Evolutionary conservation across 2,888 invertebrate species (phyloP).

Genomic region (Clostera curtula): DNA sequence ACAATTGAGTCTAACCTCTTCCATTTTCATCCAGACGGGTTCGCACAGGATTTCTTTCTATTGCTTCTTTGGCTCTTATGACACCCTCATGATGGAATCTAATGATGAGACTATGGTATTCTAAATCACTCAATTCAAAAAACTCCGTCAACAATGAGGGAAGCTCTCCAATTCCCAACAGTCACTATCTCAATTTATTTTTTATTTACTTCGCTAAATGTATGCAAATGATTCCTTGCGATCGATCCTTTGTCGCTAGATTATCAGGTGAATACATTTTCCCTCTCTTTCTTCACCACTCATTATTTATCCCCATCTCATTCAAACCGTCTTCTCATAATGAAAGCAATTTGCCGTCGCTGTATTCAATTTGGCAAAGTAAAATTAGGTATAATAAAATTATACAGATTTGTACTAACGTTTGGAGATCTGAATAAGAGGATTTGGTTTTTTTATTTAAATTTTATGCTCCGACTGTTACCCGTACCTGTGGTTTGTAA

Average conservation of each 20-base stretch:
- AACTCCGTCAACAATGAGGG: conserved; percentile 23
- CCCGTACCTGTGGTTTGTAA: conserved; percentile 41
- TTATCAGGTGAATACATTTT: conserved; percentile 29
- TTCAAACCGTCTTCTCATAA: conserved; percentile 21
- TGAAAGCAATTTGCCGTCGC: conserved; percentile 38
- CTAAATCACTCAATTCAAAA: no score
- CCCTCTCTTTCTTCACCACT: conserved; percentile 1
- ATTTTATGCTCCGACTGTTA: conserved; percentile 27
- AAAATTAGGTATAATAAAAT: conserved; percentile 58
- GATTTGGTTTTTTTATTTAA: conserved; percentile 40
- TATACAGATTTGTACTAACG: conserved; percentile 55
- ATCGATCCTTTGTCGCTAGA: conserved; percentile 45
- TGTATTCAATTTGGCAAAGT: conserved; percentile 45
- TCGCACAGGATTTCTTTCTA: no score
- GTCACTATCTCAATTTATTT: conserved; percentile 31
- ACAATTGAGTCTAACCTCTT: no score
- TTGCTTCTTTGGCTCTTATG: no score
- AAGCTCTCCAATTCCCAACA: conserved; percentile 16
- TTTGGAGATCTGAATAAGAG: conserved; percentile 40
- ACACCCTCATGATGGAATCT: no score
- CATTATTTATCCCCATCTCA: conserved; percentile 16
- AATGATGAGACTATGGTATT: no score
- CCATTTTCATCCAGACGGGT: no score
- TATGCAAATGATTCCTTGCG: conserved; percentile 46
- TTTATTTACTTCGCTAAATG: conserved; percentile 52